A percentile compares a stretch with the other conserved stretches of the same genome.
Evolutionary conservation across 2,113 vertebrate species (phyloP).

Genomic region (Xiphophorus maculatus): DNA sequence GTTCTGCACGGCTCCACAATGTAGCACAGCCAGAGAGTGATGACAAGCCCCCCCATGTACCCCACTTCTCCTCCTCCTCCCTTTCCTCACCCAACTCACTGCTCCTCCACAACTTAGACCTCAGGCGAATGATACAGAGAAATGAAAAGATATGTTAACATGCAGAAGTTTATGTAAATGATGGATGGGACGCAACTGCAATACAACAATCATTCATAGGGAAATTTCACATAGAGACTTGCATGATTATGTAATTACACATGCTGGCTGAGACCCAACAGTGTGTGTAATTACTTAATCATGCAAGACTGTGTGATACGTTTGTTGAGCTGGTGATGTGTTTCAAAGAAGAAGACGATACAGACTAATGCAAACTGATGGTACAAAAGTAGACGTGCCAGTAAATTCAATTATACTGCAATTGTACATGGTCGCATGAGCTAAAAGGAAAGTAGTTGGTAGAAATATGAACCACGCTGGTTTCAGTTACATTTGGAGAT

Average conservation of each 20-base stretch:
- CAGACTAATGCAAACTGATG: conserved; percentile 46
- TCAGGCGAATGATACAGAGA: conserved; percentile 47
- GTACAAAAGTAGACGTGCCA: conserved; percentile 28
- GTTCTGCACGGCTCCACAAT: conserved; percentile 64
- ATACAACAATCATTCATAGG: conserved; percentile 53
- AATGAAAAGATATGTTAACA: conserved; percentile 53
- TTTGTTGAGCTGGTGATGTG: conserved; percentile 60
- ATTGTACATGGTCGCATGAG: not conserved
- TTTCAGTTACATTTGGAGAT: not conserved
- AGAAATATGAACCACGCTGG: not conserved
- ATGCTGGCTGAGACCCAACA: conserved; percentile 60
- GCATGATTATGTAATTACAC: conserved; percentile 70
- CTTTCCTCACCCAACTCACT: conserved; percentile 15
- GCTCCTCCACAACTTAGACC: conserved; percentile 55
- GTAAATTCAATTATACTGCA: conserved; percentile 25
- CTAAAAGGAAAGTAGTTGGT: conserved; percentile 8
- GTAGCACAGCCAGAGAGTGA: conserved; percentile 63
- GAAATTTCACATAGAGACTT: conserved; percentile 56
- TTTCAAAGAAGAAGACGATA: conserved; percentile 45
- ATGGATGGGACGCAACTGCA: conserved; percentile 45
- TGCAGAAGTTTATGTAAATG: conserved; percentile 71
- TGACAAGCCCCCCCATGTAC: conserved; percentile 59
- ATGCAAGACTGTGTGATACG: conserved; percentile 57
- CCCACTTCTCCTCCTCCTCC: not conserved
- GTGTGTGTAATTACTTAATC: conserved; percentile 72